These are phyloP conservation scores for Microcebus jonahi DNA, from an alignment of 2,113 vertebrate genomes.

Conservation along the genomic window DNA sequence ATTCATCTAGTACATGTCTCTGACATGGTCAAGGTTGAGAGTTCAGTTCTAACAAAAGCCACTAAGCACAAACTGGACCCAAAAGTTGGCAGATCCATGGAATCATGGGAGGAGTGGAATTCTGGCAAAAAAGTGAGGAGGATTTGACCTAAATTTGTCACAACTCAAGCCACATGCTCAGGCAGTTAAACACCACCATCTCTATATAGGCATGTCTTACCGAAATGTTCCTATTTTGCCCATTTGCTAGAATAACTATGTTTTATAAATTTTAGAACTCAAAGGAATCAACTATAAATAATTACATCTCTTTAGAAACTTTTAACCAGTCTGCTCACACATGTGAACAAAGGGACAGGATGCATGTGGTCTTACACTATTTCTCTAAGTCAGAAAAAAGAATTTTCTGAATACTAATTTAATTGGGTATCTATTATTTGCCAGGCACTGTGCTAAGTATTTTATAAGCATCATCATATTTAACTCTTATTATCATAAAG, in stretches of 20 bases:
- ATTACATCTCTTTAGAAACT: background rate
- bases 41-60: background rate
- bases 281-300: background rate
- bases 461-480: background rate
- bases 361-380: background rate
- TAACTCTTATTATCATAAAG: background rate
- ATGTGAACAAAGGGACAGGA: background rate
- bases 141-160: conserved; percentile 12
- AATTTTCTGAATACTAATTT: background rate
- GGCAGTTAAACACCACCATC: background rate
- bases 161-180: background rate
- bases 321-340: background rate
- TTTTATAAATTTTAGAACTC: background rate
- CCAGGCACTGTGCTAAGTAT: background rate
- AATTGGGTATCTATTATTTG: background rate
- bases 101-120: background rate
- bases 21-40: background rate
- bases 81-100: background rate
- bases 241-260: background rate
- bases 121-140: background rate
- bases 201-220: background rate
- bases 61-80: background rate
- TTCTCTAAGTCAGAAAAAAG: background rate
- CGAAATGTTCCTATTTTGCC: background rate
- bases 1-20: background rate